Conservation (phyloP, 2,113 vertebrate species). For the Origma solitaria region DNA sequence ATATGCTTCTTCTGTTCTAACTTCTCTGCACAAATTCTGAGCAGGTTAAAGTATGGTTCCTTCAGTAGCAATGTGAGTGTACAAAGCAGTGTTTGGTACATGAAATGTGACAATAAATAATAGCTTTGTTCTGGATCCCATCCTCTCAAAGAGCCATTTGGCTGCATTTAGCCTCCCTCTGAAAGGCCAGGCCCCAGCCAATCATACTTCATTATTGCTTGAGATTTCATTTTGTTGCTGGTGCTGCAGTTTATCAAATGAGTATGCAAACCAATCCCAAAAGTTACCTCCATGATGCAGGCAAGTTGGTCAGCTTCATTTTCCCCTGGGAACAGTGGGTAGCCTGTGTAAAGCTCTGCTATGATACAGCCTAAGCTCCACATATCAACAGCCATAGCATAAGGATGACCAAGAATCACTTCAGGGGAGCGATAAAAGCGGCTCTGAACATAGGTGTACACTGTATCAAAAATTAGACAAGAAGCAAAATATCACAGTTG, state of each 20-base stretch:
- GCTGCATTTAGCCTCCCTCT: neutral
- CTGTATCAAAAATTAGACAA: conserved; percentile 50
- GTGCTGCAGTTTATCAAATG: neutral
- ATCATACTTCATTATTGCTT: neutral
- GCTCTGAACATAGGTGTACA: conserved; percentile 94
- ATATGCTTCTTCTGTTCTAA: neutral
- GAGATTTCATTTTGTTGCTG: neutral
- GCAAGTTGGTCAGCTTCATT: conserved; percentile 91
- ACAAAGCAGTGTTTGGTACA: neutral
- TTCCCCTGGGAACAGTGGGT: conserved; percentile 89
- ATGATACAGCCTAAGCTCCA: conserved; percentile 96
- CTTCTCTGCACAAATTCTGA: neutral
- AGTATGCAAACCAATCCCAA: neutral
- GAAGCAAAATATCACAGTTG: neutral
- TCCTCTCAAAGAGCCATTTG: neutral
- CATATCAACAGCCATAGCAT: conserved; percentile 94
- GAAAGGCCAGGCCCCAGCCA: neutral
- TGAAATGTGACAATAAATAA: neutral
- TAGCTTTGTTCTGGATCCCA: neutral
- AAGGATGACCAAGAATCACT: conserved; percentile 92
- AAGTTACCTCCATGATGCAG: conserved; percentile 91
- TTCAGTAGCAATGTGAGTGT: neutral
- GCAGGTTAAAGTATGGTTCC: neutral
- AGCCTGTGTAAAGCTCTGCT: conserved; percentile 87
- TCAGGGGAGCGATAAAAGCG: conserved; percentile 94